Base-by-base conservation (phyloP, 1,140 invertebrate genomes). In the Atta texana region DNA sequence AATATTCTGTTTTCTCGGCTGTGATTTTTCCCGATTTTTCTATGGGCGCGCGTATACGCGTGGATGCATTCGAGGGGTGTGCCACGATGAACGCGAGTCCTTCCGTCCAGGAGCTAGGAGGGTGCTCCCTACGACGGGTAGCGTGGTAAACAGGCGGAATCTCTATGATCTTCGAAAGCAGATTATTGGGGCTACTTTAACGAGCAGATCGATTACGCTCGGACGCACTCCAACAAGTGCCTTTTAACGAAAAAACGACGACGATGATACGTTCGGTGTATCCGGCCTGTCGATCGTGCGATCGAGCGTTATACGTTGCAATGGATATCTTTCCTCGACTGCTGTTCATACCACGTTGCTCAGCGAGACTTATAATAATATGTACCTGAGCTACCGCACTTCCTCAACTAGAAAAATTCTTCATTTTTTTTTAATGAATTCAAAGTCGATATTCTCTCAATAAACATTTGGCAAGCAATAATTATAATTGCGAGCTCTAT, bases 211-310 rank as follows among this genome's bases (percentile, higher is more conserved):
- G 93, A 92, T 93, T 90, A 94, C 92, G 94, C 93, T 92, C 93
- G 93, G 93, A 91, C 92, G 93, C 91, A 93, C 87, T 90, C 88
- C 91, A 94, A 94, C 94, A 94, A 95, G 93, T 94, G 94, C 90
- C 94, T 94, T 93, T 94, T 93, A 92, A 93, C 93, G 90, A 91
- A 92, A 84, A 84, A 92, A 91, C 89, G 89, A 91, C 81, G 80
- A 66, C 87, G 89, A 92, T 92, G 86, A 88, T 88, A 90, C 86
- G 86, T 55, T 72, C 77, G 64, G 18, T 66, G 75, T 85, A 85
- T 89, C 80, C 85, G 64, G 44, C 76, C 81, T 69, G 63, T 86
- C 68, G 91, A 92, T 91, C 91, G 87, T 91, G 92, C 92, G 91
- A 91, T 91, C 90, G 81, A 91, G 81, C 89, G 88, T 91, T 89